phyloP scores from a whole-genome alignment of 1,140 invertebrate species.

The Zaprionus ornatus region DNA sequence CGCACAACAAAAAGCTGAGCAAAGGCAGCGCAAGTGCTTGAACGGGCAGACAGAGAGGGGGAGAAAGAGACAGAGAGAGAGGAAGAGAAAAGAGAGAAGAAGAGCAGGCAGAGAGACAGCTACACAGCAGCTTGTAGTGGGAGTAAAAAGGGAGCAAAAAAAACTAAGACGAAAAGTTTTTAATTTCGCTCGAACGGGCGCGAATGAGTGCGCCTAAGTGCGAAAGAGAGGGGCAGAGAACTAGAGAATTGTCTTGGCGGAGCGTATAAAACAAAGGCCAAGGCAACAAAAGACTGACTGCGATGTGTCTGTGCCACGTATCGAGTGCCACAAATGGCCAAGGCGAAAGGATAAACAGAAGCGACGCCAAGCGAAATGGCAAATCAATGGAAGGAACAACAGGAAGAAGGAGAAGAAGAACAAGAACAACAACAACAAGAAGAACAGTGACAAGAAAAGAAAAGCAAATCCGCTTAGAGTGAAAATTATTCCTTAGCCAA shows the following conservation, averaged over 20 bases:
- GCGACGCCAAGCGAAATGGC: conserved; percentile 72
- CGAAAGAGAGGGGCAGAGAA: background rate
- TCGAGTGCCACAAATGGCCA: conserved; percentile 70
- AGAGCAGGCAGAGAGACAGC: background rate
- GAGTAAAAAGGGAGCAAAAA: conserved; percentile 21
- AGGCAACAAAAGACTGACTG: conserved; percentile 52
- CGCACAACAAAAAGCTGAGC: conserved; percentile 57
- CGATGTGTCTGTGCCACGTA: conserved; percentile 14
- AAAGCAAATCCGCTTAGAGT: conserved; percentile 82
- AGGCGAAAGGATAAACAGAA: conserved; percentile 66
- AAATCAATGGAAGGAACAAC: conserved; percentile 66
- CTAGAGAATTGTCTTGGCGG: conserved; percentile 63
- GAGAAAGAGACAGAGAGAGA: conserved; percentile 8
- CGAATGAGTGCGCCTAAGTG: conserved; percentile 78
- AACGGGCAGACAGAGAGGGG: conserved; percentile 4
- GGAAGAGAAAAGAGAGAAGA: background rate
- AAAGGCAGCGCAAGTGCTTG: conserved; percentile 47
- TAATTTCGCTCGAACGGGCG: conserved; percentile 67
- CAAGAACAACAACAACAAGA: conserved; percentile 12
- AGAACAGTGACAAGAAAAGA: conserved; percentile 46
- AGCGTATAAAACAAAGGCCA: conserved; percentile 74
- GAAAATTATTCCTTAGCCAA: conserved; percentile 78
- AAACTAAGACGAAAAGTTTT: conserved; percentile 63
- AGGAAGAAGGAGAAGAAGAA: too few relatives aligned
- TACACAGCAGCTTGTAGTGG: background rate